Evolutionary conservation across 2,888 invertebrate genomes (phyloP).

Genomic region (Coecobrya sp.): DNA sequence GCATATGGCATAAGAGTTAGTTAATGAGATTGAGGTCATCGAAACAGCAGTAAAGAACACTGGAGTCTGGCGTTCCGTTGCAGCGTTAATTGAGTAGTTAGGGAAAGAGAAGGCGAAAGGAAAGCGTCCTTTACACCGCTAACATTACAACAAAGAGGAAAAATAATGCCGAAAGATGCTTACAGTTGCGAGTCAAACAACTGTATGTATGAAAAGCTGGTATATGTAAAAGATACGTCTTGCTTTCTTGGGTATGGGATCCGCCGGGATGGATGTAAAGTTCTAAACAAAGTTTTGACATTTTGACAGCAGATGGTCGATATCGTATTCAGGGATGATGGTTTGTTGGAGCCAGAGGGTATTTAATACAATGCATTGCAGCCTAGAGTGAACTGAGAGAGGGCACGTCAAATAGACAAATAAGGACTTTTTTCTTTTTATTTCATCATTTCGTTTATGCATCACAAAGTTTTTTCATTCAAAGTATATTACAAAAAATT

Average conservation of each 20-base stretch:
- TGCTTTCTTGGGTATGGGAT: background rate
- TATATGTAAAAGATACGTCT: background rate
- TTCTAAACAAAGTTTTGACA: slow-evolving; percentile 55
- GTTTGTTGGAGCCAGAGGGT: slow-evolving; percentile 44
- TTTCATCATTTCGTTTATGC: slow-evolving; percentile 50
- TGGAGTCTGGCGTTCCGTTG: no score
- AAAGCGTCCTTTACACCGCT: no score
- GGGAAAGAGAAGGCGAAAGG: no score
- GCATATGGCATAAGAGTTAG: no score
- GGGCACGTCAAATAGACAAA: slow-evolving; percentile 33
- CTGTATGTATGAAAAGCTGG: no score
- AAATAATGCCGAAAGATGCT: no score
- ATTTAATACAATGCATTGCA: slow-evolving; percentile 32
- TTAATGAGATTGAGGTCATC: no score
- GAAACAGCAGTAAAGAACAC: no score
- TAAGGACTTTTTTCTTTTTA: slow-evolving; percentile 49
- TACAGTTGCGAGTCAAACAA: no score
- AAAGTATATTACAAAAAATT: slow-evolving; percentile 21
- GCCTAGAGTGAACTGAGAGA: slow-evolving; percentile 7
- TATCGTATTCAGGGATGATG: slow-evolving; percentile 51
- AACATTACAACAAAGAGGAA: no score
- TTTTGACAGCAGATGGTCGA: slow-evolving; percentile 71
- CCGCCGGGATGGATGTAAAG: slow-evolving; percentile 26
- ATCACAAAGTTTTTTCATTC: slow-evolving; percentile 25
- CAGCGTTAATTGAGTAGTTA: no score